Base-by-base conservation (phyloP, 2,113 vertebrate species). In the Gymnarchus niloticus region DNA sequence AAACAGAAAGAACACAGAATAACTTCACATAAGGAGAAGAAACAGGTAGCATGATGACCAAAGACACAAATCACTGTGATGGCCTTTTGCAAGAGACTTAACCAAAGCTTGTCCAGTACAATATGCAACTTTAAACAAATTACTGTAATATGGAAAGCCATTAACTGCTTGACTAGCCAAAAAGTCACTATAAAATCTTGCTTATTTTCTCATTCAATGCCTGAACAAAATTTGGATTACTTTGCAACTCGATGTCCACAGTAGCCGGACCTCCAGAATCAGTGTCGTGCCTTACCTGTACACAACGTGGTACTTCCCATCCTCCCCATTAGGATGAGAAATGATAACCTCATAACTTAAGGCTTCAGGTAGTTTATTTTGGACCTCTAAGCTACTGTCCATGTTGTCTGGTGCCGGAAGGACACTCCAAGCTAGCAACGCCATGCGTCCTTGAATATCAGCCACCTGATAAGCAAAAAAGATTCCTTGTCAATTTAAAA, bases 271-370 rank as follows among this genome's bases (percentile, higher is more conserved):
- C 51, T 82, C 25, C 14, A 54, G 6, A 6, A 44, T 23, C 28
- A 33, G 52, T 57, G 17, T 23, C 82, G 19, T 59, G 52, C 91
- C 96, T 86, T 91, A 98, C 98, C 93, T 88, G 90, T 97, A 96
- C 25, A 94, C 91, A 90, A 93, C 95, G 91, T 91, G 96, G 92
- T 96, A 98, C 88, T 96, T 97, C 52, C 96, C 97, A 87, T 98
- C 97, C 91, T 96, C 97, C 91, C 96, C 98, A 87, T 97, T 96
- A 0, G 90, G 94, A 90, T 89, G 95, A 23, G 97, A 98, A 87
- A 98, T 76, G 52, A 96, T 94, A 76, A 98, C 93, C 92, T 98
- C 96, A 0, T 97, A 99, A 87, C 89, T 93, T 90, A 95, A 91
- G 81, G 92, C 86, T 44, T 97, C 95, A 52, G 89, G 91, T n/a